Evolutionary conservation across 2,888 invertebrate species (phyloP), one percentile per base, ranked within the genome.

Genomic region (Drosophila borealis): DNA sequence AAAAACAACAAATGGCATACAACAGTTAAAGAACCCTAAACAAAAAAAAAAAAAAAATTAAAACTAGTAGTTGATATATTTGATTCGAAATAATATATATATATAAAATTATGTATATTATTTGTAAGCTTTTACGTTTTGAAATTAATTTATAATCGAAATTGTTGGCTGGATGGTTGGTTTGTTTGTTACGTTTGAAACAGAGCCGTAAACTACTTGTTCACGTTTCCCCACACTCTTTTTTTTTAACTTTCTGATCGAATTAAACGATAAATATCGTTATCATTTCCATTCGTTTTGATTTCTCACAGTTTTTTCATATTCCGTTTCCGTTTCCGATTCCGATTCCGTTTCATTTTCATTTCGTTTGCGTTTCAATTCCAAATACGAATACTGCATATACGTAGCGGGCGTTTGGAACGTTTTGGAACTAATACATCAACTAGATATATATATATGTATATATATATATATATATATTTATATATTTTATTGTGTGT

Each of bases 141-240:
- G 14, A 68, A 57, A 68, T 78, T 54, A 61, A 77, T 78, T 81
- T 50, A 37, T 61, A 50, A 61, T 76, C 81, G 60, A 72, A 83
- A 83, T 69, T 80, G 85, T 83, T 83, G 84, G 82, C 82, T 81
- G 70, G 80, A 75, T 81, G 70, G 83, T 79, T 82, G 79, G 81
- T 80, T 83, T 84, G 80, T 80, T 83, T 81, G 84, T 84, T 84
- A 72, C 68, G 77, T 72, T 82, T 54, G 62, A 74, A 74, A 64
- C 77, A 71, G 71, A 79, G 64, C 79, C 79, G 70, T 78, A 61
- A 66, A 70, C 51, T 71, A 70, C 61, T 79, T 66, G 63, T 79
- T 68, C 59, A 76, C 71, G 63, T 71, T 75, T 64, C 21, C 45
- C 50, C 21, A 17, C 14, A 14, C 10, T 10, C 14, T 44, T 54